Conservation (phyloP, 1,140 invertebrate species). For the Trichomalopsis sarcophagae region DNA sequence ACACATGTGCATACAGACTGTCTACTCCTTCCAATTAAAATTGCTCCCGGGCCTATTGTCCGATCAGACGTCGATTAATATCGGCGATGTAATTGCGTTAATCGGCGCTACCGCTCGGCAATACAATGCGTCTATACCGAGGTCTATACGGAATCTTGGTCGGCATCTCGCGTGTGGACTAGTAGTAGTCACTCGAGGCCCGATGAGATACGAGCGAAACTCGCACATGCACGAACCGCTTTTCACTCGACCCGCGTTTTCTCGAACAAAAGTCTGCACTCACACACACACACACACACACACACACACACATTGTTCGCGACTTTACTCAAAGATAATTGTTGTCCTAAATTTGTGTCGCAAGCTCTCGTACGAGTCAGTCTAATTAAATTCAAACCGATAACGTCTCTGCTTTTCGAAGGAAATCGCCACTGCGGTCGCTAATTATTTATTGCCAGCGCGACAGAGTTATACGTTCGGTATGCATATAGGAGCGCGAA, state of each 20-base stretch:
- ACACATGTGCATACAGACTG: background rate
- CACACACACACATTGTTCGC: background rate
- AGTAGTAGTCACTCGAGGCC: background rate
- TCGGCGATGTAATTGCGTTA: conserved; percentile 49
- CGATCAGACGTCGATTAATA: conserved; percentile 50
- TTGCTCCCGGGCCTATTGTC: conserved; percentile 41
- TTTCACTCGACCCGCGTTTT: background rate
- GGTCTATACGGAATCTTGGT: conserved; percentile 19
- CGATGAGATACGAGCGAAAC: conserved; percentile 11
- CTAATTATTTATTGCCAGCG: too few relatives aligned
- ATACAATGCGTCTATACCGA: conserved; percentile 29
- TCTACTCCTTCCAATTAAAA: conserved; percentile 49
- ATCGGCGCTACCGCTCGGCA: conserved; percentile 26
- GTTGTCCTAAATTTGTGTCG: background rate
- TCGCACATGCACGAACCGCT: background rate
- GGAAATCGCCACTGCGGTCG: too few relatives aligned
- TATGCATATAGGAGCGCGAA: background rate
- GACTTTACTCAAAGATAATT: background rate
- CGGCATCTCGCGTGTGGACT: background rate
- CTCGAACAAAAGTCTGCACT: background rate
- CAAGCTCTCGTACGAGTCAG: too few relatives aligned
- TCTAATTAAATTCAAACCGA: too few relatives aligned
- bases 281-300: too few relatives aligned
- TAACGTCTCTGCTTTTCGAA: too few relatives aligned
- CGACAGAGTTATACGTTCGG: too few relatives aligned